Percentiles rank a stretch among this genome's conserved stretches.
phyloP scores from a whole-genome alignment of 2,797 vertebrate genomes.

The Limnodromus scolopaceus region DNA sequence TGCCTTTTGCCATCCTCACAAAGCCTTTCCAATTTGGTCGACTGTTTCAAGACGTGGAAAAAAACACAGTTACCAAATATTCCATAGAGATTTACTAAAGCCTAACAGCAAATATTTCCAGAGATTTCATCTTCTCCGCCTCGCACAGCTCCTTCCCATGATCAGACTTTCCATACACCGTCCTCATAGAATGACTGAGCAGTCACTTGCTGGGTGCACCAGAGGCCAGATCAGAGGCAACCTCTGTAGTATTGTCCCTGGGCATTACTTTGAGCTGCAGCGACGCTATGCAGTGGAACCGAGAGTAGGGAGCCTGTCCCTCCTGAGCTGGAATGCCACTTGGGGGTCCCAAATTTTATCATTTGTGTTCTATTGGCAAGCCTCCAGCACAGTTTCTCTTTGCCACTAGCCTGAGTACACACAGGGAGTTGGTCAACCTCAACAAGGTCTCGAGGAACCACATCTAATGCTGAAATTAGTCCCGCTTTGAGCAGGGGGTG shows the following conservation, averaged over 20 bases:
- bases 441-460: background rate
- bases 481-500: background rate
- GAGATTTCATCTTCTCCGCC: conserved; percentile 55
- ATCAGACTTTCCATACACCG: conserved; percentile 48
- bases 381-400: background rate
- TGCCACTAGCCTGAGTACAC: background rate
- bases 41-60: conserved; percentile 37
- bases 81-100: conserved; percentile 56
- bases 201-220: background rate
- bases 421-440: background rate
- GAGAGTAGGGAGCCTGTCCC: background rate
- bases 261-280: background rate
- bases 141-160: background rate
- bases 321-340: background rate
- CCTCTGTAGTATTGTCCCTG: background rate
- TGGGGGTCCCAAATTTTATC: background rate
- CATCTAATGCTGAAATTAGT: background rate
- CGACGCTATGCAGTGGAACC: rapidly evolving
- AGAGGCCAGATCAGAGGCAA: background rate
- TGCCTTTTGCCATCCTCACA: conserved; percentile 15
- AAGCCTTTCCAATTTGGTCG: background rate
- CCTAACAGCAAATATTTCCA: conserved; percentile 60
- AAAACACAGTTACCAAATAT: conserved; percentile 25
- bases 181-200: conserved; percentile 28
- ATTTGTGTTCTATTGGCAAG: background rate